Percentiles rank a stretch among this genome's conserved stretches.
phyloP scores from a whole-genome alignment of 2,888 invertebrate genomes.

The Arenicola marina region DNA sequence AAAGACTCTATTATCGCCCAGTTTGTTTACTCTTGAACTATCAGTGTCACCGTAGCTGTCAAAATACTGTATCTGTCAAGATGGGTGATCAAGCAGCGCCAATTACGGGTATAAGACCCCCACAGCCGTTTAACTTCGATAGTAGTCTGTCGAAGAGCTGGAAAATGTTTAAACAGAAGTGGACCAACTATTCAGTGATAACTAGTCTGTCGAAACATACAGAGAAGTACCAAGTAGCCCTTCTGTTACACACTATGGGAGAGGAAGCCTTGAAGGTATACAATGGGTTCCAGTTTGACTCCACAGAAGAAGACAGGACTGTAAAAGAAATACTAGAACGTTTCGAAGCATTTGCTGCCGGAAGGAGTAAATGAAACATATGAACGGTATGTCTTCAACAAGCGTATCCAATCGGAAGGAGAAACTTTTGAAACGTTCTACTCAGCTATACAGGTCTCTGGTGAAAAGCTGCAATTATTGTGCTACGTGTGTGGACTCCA shows the following conservation, averaged over 20 bases:
- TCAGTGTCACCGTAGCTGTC: too few species aligned
- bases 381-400: slow-evolving; percentile 1
- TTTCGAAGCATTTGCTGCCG: slow-evolving; percentile 2
- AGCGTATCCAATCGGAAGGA: background rate
- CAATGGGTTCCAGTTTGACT: slow-evolving; percentile 3
- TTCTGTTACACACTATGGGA: background rate
- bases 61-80: too few species aligned
- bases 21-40: too few species aligned
- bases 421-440: background rate
- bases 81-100: too few species aligned
- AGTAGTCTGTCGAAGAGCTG: background rate
- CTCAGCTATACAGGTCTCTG: background rate
- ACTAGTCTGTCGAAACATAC: background rate
- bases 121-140: too few species aligned
- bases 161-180: slow-evolving; percentile 2
- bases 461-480: slow-evolving; percentile 18
- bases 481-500: slow-evolving; percentile 15
- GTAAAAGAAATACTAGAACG: background rate
- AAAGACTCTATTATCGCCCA: too few species aligned
- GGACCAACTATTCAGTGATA: slow-evolving; percentile 1
- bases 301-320: background rate
- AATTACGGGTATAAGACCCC: too few species aligned
- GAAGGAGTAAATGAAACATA: slow-evolving; percentile 1
- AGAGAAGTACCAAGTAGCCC: background rate
- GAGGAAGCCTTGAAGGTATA: background rate